Percentiles rank a stretch among this genome's conserved stretches.
Conservation (phyloP, 30 jellyfish, hydroid and myxozoan genomes). For the Aurelia sp. region DNA sequence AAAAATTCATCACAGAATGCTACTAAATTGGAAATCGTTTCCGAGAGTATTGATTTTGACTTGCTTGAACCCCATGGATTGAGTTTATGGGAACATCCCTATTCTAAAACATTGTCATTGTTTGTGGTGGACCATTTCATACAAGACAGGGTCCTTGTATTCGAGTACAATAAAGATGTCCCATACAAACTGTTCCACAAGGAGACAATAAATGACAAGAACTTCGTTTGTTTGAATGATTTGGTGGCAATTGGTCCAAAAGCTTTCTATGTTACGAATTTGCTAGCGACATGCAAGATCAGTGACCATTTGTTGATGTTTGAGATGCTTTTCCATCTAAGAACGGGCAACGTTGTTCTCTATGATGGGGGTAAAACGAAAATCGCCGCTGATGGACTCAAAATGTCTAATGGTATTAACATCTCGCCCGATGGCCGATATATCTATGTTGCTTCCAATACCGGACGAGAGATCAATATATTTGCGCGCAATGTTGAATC, state of each 20-base stretch:
- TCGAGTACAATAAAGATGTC: constrained; percentile 45
- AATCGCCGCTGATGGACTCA: constrained; percentile 33
- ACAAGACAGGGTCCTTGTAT: constrained; percentile 76
- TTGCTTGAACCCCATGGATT: constrained; percentile 94
- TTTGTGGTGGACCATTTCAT: constrained; percentile 83
- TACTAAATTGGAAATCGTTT: constrained; percentile 53
- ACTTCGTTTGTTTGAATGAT: constrained; percentile 84
- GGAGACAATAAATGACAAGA: constrained; percentile 52
- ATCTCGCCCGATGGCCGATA: constrained; percentile 63
- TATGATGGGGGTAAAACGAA: constrained; percentile 69
- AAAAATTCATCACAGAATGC: constrained; percentile 65
- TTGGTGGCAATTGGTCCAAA: constrained; percentile 70
- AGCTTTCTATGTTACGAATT: constrained; percentile 79
- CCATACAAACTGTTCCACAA: constrained; percentile 67
- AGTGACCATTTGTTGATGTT: neutral
- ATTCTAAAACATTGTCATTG: constrained; percentile 9
- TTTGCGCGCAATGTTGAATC: constrained; percentile 44
- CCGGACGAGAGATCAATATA: constrained; percentile 7
- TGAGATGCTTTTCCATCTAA: constrained; percentile 29
- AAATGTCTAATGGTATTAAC: constrained; percentile 79
- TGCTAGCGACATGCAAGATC: constrained; percentile 55
- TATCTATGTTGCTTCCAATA: constrained; percentile 56
- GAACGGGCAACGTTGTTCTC: constrained; percentile 72
- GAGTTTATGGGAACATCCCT: constrained; percentile 59
- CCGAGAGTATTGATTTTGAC: constrained; percentile 27